Conservation (phyloP, 2,113 vertebrate genomes). For the Probosciger aterrimus region DNA sequence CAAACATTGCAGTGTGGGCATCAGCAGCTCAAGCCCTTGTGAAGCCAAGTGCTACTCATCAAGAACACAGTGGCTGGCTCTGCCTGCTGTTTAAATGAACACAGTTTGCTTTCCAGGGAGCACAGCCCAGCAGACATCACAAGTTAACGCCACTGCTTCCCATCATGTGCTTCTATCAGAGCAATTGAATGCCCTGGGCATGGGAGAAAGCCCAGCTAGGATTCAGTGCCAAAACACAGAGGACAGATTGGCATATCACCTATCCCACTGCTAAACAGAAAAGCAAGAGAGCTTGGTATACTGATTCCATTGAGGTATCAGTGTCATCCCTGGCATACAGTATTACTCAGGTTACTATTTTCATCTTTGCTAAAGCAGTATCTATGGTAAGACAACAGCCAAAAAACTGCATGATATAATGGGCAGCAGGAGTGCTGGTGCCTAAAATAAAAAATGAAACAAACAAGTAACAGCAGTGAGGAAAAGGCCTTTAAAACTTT, state of each 20-base stretch:
- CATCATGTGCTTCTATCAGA: fast-evolving
- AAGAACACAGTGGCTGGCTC: background rate
- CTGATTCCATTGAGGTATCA: background rate
- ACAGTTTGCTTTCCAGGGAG: background rate
- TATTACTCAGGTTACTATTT: conserved; percentile 27
- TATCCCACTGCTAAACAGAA: background rate
- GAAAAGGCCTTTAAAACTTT: background rate
- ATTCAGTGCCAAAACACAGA: background rate
- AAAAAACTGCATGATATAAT: background rate
- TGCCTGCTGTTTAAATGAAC: background rate
- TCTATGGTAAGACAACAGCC: background rate
- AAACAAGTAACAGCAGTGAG: background rate
- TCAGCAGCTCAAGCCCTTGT: background rate
- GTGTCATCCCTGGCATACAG: background rate
- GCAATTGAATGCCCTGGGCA: fast-evolving
- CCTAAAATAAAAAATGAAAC: background rate
- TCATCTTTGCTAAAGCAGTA: background rate
- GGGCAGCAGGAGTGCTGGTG: background rate
- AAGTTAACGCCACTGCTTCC: fast-evolving
- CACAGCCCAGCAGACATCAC: background rate
- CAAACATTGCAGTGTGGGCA: fast-evolving
- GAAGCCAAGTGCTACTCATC: background rate
- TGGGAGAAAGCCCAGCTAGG: background rate
- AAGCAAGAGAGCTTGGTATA: background rate
- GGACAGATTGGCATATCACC: background rate